Evolutionary conservation across 2,888 invertebrate species (phyloP).

Genomic region (Eristalinus aeneus): DNA sequence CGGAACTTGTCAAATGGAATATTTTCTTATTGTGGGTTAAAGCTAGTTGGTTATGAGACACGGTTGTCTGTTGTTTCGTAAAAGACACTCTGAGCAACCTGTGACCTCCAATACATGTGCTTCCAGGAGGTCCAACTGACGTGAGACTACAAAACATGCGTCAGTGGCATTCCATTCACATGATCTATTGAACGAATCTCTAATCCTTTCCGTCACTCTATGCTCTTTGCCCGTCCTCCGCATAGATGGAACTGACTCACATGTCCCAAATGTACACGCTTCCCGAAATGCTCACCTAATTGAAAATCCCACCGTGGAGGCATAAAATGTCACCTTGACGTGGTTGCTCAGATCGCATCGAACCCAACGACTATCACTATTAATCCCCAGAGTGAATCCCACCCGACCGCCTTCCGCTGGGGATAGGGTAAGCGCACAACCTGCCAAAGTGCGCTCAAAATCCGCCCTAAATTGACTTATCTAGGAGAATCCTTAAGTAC

Average conservation of each 20-base stretch:
- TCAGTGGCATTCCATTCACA: too few species aligned
- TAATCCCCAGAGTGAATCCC: neutral
- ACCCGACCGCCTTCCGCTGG: neutral
- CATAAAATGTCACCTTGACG: neutral
- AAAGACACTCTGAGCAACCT: too few species aligned
- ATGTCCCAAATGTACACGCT: neutral
- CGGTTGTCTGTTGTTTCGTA: too few species aligned
- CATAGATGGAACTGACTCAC: neutral
- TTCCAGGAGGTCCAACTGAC: too few species aligned
- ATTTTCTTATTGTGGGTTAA: too few species aligned
- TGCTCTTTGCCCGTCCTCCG: too few species aligned
- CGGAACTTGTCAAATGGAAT: too few species aligned
- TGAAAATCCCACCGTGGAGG: neutral
- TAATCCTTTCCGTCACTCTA: too few species aligned
- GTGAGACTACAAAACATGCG: too few species aligned
- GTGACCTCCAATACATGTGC: too few species aligned
- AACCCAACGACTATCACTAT: neutral
- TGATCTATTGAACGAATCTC: too few species aligned
- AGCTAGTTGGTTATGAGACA: too few species aligned
- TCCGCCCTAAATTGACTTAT: constrained; percentile 48
- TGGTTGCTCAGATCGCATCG: neutral
- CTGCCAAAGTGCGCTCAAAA: neutral
- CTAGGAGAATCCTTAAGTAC: constrained; percentile 46
- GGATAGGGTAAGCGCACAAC: constrained; percentile 20
- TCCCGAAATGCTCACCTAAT: neutral